Base-by-base conservation (phyloP, 2,797 vertebrate genomes). In the Etheostoma nigrum region DNA sequence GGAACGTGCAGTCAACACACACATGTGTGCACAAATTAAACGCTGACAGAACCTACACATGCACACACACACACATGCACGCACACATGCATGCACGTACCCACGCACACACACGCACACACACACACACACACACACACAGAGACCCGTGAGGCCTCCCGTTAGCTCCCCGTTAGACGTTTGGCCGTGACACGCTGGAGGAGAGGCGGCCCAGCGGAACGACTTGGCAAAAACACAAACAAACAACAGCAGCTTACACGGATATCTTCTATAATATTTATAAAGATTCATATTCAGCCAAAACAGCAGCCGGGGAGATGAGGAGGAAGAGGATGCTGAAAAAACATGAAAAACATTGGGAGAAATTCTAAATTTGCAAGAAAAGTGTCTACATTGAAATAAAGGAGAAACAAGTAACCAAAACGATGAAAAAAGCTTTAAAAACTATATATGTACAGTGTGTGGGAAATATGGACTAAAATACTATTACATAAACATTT, bases 141-240 rank as follows among this genome's bases (percentile, higher is more conserved):
- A 2, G 57, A 81, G 85, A 76, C 88, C 91, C 88, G 52, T 19
- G 91, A 91, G 93, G 90, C 86, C 86, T 81, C 89, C 87, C 40
- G 79, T 93, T 93, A 93, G 86, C 76, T 77, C 84, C 80, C 7
- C 62, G 51, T 87, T 85, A 79, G 90, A 93, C 91, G 61, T 91
- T 78, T 88, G 82, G 72, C 68, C 54, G 62, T 92, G 90, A 92
- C 92, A 92, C 74, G 51, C 79, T 2, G 86, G 89, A 88, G 90
- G 79, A 86, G 75, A 91, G 76, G 88, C 90, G 86, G 83, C 91
- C 66, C 89, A 91, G 91, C 90, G 89, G 91, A 93, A 92, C 81
- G 70, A 77, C 72, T 79, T 62, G 36, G 44, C 63, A 81, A 65
- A 87, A 93, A 92, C 86, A 92, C 86, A 93, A 93, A 94, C 92